A percentile compares a stretch with the other conserved stretches of the same genome.
phyloP scores from a whole-genome alignment of 2,888 invertebrate species.

The Pristionchus entomophagus region DNA sequence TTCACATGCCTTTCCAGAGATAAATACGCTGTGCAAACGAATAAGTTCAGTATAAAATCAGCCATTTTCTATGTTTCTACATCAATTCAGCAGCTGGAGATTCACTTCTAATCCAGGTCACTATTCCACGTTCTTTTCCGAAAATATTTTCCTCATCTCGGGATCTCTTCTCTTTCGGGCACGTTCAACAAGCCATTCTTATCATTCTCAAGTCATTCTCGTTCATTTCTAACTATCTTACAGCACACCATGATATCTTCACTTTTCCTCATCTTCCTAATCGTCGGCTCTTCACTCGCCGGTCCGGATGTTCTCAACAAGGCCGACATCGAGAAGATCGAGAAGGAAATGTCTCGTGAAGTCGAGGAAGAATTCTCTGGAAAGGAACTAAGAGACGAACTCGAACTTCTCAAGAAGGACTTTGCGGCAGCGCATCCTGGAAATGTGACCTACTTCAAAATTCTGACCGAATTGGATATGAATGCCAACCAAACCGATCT shows the following conservation, averaged over 20 bases:
- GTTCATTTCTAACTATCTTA: not conserved
- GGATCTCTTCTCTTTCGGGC: too few species aligned
- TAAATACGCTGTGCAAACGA: not conserved
- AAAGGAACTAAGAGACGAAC: not conserved
- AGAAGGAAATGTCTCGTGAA: not conserved
- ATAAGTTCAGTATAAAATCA: not conserved
- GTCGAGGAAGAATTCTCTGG: slow-evolving; percentile 28
- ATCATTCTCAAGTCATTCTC: not conserved
- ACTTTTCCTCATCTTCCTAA: not conserved
- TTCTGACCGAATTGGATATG: slow-evolving; percentile 8
- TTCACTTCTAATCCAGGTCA: not conserved
- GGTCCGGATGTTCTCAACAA: not conserved
- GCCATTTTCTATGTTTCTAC: not conserved
- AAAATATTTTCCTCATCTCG: not conserved
- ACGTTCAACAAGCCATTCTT: too few species aligned
- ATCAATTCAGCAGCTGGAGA: slow-evolving; percentile 7
- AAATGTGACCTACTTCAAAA: not conserved
- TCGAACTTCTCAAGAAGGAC: not conserved
- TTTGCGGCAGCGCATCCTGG: not conserved
- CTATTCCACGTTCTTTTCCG: not conserved
- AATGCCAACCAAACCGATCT: not conserved
- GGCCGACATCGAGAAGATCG: not conserved
- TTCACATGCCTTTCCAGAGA: not conserved
- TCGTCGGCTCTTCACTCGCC: not conserved
- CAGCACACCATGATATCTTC: not conserved